These are phyloP conservation scores for Eurystomus gularis DNA, from an alignment of 2,113 vertebrate genomes.

Conservation along the genomic window DNA sequence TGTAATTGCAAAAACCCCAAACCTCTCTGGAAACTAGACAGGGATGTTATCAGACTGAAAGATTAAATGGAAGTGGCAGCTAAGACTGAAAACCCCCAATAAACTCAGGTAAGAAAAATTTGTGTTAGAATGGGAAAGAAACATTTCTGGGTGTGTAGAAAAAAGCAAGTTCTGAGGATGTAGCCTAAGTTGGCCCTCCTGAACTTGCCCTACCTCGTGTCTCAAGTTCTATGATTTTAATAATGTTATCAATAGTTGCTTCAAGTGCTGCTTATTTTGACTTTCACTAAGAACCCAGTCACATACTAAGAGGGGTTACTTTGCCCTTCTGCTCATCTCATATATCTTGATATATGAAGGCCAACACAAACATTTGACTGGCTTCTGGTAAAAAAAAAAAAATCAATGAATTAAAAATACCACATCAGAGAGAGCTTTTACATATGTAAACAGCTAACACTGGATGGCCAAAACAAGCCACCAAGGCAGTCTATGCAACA, in stretches of 20 bases:
- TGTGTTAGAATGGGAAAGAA: neutral
- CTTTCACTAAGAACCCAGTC: neutral
- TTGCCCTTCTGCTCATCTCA: neutral
- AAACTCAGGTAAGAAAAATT: neutral
- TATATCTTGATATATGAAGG: neutral
- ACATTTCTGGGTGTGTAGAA: neutral
- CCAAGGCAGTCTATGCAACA: neutral
- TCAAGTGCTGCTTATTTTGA: neutral
- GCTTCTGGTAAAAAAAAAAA: neutral
- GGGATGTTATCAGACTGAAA: neutral
- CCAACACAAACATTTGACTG: neutral
- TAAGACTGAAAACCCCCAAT: neutral
- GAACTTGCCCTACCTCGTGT: neutral
- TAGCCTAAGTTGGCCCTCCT: neutral
- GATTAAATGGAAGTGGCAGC: neutral
- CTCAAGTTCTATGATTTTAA: neutral
- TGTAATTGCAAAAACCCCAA: neutral
- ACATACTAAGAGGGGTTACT: neutral
- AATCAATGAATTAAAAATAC: neutral
- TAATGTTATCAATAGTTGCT: neutral
- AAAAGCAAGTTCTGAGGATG: neutral
- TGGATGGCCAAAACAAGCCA: neutral
- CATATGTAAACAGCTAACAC: neutral
- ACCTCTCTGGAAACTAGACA: neutral
- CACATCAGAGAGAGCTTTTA: neutral